Evolutionary conservation across 30 jellyfish, hydroid and myxozoan genomes (phyloP), one percentile per base, ranked within the genome.

Genomic region (Turritopsis rubra): DNA sequence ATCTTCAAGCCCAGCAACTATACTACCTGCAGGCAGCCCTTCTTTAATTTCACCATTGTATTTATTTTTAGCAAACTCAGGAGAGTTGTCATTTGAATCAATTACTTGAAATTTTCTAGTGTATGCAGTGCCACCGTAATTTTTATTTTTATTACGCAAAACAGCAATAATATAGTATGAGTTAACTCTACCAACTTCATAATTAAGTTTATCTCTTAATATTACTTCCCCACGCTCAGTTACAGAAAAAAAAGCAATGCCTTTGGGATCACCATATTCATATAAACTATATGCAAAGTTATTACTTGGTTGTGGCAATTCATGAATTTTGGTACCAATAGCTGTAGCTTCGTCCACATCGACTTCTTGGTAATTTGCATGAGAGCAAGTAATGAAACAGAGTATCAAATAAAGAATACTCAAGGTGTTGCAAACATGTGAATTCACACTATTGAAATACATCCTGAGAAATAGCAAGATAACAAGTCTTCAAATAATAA

Each of bases 1-100:
- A 76, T 92, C 98, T 54, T 92, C 96, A 24, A 92, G 86, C 18
- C 98, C 98, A 16, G 52, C 81, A 60, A 92, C 98, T 7, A 88
- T 71, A 65, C 96, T 84, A 26, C 96, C 98, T 30, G 96, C 95
- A 18, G 93, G 85, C 20, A 85, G 72, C 4, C 98, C 95, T 77
- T 92, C 98, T 23, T 83, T 81, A 77, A 92, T 88, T 26, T 85
- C 86, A 8, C 98, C 98, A 54, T 22, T 25, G 73, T 92, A 92
- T 54, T 84, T 60, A 73, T 84, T 87, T 85, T 88, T 92, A 26
- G 72, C 84, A 81, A 92, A 92, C 21, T 74, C 87, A 1, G 98
- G 98, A 74, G 78, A 84, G 79, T 92, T 95, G 75, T 92, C 73
- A 86, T 92, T 92, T 27, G 88, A 80, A 78, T 92, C 98, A 21